These are phyloP conservation scores for Drosophila takahashii DNA, from an alignment of 1,140 invertebrate species.

Conservation along the genomic window DNA sequence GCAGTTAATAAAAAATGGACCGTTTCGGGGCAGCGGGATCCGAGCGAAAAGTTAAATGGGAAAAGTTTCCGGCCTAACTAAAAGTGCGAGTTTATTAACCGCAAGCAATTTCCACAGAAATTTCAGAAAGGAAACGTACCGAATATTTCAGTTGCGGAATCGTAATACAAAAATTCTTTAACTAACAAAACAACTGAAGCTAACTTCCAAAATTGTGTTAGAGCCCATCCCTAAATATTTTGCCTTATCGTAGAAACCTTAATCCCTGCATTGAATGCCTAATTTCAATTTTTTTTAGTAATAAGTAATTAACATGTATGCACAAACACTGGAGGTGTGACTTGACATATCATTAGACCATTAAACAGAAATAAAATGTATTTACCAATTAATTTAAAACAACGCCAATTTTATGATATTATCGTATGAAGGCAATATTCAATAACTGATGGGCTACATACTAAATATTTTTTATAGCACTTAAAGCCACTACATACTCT, in stretches of 20 bases:
- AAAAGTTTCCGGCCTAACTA: constrained; percentile 67
- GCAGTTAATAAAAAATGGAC: constrained; percentile 67
- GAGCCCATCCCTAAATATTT: neutral
- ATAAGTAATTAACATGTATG: constrained; percentile 23
- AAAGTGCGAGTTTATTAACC: constrained; percentile 71
- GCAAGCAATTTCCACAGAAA: constrained; percentile 51
- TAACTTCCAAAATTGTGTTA: neutral
- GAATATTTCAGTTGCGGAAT: constrained; percentile 3
- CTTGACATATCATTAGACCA: constrained; percentile 7
- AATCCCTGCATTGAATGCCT: constrained; percentile 7
- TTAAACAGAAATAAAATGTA: constrained; percentile 25
- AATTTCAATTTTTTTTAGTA: constrained; percentile 6
- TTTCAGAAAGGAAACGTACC: constrained; percentile 3
- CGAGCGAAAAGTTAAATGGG: constrained; percentile 70
- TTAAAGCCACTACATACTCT: constrained; percentile 15
- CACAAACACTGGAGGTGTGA: constrained; percentile 22
- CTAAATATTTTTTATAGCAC: constrained; percentile 38
- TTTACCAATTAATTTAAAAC: constrained; percentile 39
- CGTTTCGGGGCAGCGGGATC: constrained; percentile 36
- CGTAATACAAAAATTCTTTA: neutral
- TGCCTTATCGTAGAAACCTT: constrained; percentile 3
- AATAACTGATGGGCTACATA: constrained; percentile 38
- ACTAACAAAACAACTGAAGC: neutral
- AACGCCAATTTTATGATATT: constrained; percentile 28
- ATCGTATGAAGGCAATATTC: constrained; percentile 37